Base-by-base conservation (phyloP, 2,113 vertebrate genomes). In the Cygnus buccinator region DNA sequence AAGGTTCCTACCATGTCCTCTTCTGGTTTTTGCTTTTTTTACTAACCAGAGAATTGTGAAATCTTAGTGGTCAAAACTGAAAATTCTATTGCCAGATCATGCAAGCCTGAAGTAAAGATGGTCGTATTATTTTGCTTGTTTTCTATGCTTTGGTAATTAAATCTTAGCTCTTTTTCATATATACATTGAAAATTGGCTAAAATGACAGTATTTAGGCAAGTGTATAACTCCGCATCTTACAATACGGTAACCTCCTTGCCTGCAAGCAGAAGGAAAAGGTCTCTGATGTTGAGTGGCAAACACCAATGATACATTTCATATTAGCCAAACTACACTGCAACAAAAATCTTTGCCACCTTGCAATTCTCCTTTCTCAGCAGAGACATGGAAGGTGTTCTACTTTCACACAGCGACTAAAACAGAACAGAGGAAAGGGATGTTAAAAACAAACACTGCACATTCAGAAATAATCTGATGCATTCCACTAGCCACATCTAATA, bases 341-440 rank as follows among this genome's bases (percentile, higher is more conserved):
- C n/a, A 84, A 91, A 86, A 70, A 13, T 61, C 39, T 50, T 77
- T 77, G 35, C 43, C 61, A 35, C 67, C 84, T 89, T 93, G 63
- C 23, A 93, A 26, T 71, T 80, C 59, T 63, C 46, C 43, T 74
- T 93, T 86, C 68, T 92, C 87, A 86, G 85, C 52, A 92, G n/a
- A 86, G 62, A 62, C 25, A 14, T 37, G 33, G 35, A 78, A 84
- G 37, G 5, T 66, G 39, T 33, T 82, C 48, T 59, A 67, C 67
- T 63, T 93, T 84, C 71, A 58, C 62, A 65, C 28, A 65, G 66
- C 61, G 63, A 93, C 28, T 29, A 50, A 68, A 85, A 79, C 29
- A 74, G 59, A 65, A 70, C 2, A 7, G 46, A 65, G 71, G 48
- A 74, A 90, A 57, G 26, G 54, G 59, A 41, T 29, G 33, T 50